Evolutionary conservation across 2,113 vertebrate species (phyloP), one percentile per base, ranked within the genome.

Genomic region (Xenopus borealis): DNA sequence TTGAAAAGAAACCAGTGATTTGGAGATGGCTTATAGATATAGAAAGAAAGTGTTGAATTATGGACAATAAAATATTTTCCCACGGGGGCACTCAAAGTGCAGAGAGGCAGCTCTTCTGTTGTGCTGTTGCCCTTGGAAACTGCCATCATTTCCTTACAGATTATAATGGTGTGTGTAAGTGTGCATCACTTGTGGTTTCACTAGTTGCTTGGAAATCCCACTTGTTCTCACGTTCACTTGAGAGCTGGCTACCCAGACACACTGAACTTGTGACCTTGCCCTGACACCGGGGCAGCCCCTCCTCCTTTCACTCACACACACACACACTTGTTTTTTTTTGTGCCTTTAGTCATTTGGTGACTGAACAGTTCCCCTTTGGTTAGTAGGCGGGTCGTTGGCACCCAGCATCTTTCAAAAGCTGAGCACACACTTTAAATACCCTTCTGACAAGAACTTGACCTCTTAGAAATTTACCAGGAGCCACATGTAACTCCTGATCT

Each of bases 401-500:
- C 72, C 61, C 72, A 55, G 53, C 71, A 61, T 66, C 71, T 44
- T 64, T 58, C 19, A 52, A 69, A 75, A 75, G 72, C 55, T 58
- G 77, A 80, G 12, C 62, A 17, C 70, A 78, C 84, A 85, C 82
- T 82, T 78, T 81, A 81, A 78, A 78, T 82, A 71, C 0, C 82
- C 83, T 83, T 10, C 12, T 85, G 81, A 87, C 83, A 83, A 78
- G 68, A 77, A 63, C 80, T 33, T 78, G 82, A 84, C 85, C 82
- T 77, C 58, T 69, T 52, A 57, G 30, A 69, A 69, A 17, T 27
- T 27, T 62, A 75, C 66, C 73, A 69, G 59, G 66, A 77, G 74
- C 67, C 61, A 46, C 66, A 77, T 64, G 13, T 64, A 61, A 68
- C 82, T 75, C 63, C 76, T 79, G 45, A 68, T 80, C 62, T 77